phyloP scores from a whole-genome alignment of 1,140 invertebrate species.

The Neuroterus valhalla region DNA sequence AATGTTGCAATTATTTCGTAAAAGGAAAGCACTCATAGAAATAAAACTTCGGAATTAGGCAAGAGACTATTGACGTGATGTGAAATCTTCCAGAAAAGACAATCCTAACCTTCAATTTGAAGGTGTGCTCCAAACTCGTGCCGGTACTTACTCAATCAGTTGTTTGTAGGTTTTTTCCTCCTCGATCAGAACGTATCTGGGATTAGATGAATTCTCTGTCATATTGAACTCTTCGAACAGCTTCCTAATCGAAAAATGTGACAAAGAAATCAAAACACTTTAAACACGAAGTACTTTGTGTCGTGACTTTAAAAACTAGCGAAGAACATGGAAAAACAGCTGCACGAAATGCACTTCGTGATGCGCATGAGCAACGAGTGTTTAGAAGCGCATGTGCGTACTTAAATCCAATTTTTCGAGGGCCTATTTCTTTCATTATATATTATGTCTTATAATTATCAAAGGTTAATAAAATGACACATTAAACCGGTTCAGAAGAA shows the following conservation, averaged over 20 bases:
- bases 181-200: not conserved
- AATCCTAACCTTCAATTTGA: conserved; percentile 24
- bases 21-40: not conserved
- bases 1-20: not conserved
- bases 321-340: too few species aligned
- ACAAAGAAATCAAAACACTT: not conserved
- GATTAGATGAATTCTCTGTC: not conserved
- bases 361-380: too few species aligned
- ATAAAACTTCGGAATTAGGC: not conserved
- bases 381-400: too few species aligned
- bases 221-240: conserved; percentile 44
- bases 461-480: too few species aligned
- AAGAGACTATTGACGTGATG: too few species aligned
- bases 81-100: not conserved
- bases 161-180: conserved; percentile 50
- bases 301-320: too few species aligned
- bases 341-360: too few species aligned
- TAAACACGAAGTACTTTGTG: too few species aligned
- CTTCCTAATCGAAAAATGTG: conserved; percentile 28
- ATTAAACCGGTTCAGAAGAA: too few species aligned
- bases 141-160: conserved; percentile 58
- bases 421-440: too few species aligned
- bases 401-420: too few species aligned
- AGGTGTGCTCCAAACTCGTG: not conserved
- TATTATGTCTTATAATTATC: too few species aligned